Evolutionary conservation across 2,888 invertebrate species (phyloP).

Genomic region (Acheta domesticus): DNA sequence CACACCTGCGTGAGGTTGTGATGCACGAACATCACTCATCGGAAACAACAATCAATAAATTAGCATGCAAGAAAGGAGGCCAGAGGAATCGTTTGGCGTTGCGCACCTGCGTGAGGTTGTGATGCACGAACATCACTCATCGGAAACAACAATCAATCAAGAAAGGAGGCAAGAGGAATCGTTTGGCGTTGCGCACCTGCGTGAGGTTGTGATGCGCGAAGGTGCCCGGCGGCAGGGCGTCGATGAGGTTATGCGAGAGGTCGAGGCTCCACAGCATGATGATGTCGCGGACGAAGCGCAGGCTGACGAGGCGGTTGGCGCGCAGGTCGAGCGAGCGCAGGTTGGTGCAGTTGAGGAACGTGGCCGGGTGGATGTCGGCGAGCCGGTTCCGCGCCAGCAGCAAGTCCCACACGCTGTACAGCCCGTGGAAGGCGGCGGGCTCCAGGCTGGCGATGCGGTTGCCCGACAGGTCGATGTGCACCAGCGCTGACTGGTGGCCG

Average conservation of each 20-base stretch:
- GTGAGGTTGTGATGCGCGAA: background rate
- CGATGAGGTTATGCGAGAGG: background rate
- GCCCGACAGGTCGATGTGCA: background rate
- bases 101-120: no score
- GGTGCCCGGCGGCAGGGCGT: background rate
- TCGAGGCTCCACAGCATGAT: constrained; percentile 6
- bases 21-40: no score
- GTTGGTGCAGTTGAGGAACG: background rate
- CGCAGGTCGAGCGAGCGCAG: background rate
- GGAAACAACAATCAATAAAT: no score
- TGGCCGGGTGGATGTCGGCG: background rate
- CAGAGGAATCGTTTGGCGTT: no score
- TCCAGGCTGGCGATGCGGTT: background rate
- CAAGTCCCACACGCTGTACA: background rate
- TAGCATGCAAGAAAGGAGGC: no score
- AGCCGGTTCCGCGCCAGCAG: background rate
- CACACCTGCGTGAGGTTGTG: no score
- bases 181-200: no score
- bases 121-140: no score
- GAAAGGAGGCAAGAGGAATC: no score
- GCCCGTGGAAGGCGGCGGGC: background rate
- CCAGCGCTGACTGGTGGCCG: background rate
- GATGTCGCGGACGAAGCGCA: background rate
- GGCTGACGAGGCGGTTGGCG: background rate
- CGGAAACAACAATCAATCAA: no score